Percentiles rank a stretch among this genome's conserved stretches.
phyloP scores from a whole-genome alignment of 1,140 invertebrate genomes.

The Drosophila mauritiana region DNA sequence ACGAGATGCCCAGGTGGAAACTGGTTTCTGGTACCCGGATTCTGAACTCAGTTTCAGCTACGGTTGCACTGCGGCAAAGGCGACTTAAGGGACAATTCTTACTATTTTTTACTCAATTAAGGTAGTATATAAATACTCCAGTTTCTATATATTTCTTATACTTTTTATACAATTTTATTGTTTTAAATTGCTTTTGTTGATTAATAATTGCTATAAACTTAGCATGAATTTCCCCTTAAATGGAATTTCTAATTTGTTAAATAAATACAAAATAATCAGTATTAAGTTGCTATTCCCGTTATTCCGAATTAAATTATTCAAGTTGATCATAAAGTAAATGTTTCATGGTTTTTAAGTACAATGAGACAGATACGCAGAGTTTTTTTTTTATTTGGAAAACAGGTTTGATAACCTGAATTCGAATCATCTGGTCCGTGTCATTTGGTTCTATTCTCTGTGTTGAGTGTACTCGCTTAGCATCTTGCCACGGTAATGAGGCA shows the following conservation, averaged over 20 bases:
- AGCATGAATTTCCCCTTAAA: too few relatives aligned
- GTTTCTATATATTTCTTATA: too few relatives aligned
- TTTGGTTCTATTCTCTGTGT: conserved; percentile 8
- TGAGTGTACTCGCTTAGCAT: conserved; percentile 24
- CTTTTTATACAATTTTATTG: too few relatives aligned
- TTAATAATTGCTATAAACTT: not conserved
- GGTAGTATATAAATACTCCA: not conserved
- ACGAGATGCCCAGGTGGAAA: conserved; percentile 10
- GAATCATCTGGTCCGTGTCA: not conserved
- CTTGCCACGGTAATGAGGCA: conserved; percentile 51
- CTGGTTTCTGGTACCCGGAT: conserved; percentile 21
- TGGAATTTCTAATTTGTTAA: too few relatives aligned
- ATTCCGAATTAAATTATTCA: not conserved
- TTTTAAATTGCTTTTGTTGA: too few relatives aligned
- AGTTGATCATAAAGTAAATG: not conserved
- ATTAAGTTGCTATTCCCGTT: not conserved
- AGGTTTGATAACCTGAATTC: not conserved
- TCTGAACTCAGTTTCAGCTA: conserved; percentile 1
- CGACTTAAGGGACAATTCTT: not conserved
- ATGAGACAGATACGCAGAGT: not conserved
- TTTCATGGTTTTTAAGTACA: not conserved
- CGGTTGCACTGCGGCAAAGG: conserved; percentile 10
- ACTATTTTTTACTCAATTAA: not conserved
- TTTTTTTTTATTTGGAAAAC: not conserved
- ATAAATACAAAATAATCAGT: not conserved